These are phyloP conservation scores for Neotoma lepida DNA, from an alignment of 2,113 vertebrate genomes.

Conservation along the genomic window DNA sequence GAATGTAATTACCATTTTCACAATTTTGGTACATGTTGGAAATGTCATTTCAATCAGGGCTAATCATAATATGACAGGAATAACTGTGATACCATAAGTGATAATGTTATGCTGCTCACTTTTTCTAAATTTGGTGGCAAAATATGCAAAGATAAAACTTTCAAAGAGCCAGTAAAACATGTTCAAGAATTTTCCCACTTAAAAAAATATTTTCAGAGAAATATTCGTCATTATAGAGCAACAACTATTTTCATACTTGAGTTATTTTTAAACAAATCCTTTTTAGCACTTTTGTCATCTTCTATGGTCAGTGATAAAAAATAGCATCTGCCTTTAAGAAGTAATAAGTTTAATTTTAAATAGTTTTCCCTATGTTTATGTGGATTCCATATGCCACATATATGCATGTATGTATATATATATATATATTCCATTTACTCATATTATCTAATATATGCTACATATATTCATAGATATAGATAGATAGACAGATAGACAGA, in stretches of 20 bases:
- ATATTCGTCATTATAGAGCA: constrained; percentile 56
- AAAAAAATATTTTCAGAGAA: constrained; percentile 73
- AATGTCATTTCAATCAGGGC: constrained; percentile 65
- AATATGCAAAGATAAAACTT: constrained; percentile 78
- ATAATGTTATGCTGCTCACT: constrained; percentile 77
- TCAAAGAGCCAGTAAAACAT: constrained; percentile 66
- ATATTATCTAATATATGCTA: neutral
- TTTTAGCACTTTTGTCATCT: neutral
- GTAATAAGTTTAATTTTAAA: constrained; percentile 8
- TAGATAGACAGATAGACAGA: neutral
- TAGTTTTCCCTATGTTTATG: neutral
- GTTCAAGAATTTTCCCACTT: constrained; percentile 62
- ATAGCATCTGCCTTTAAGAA: neutral
- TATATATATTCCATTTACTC: neutral
- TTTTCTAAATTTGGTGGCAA: constrained; percentile 79
- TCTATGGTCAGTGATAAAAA: constrained; percentile 12
- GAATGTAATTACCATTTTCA: constrained; percentile 72
- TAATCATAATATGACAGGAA: constrained; percentile 73
- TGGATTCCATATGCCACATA: neutral
- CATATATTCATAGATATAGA: neutral
- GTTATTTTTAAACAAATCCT: constrained; percentile 50
- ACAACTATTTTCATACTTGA: constrained; percentile 54
- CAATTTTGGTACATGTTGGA: constrained; percentile 68
- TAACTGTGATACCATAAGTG: constrained; percentile 78
- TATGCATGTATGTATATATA: neutral